These are phyloP conservation scores for Coranthus polyacanthus DNA, from an alignment of 2,797 vertebrate species.

Conservation along the genomic window DNA sequence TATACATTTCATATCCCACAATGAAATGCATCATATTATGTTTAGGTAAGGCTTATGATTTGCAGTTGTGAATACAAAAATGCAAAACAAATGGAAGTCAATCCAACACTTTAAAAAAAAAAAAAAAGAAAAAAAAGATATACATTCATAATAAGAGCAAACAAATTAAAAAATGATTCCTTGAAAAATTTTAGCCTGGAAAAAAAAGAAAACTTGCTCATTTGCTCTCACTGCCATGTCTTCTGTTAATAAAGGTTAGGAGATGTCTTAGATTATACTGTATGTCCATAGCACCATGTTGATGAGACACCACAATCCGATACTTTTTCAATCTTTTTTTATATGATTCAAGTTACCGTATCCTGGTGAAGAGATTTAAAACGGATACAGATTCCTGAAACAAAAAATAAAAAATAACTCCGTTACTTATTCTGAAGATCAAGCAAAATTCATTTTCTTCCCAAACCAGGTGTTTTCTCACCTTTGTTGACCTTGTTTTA, in stretches of 20 bases:
- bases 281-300: conserved; percentile 49
- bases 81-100: conserved; percentile 47
- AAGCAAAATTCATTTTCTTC: conserved; percentile 76
- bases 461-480: conserved; percentile 43
- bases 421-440: conserved; percentile 84
- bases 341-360: conserved; percentile 81
- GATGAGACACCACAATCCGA: conserved; percentile 13
- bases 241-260: conserved; percentile 24
- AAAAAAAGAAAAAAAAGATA: conserved; percentile 29
- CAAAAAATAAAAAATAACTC: conserved; percentile 18
- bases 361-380: conserved; percentile 93
- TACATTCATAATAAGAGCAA: conserved; percentile 43
- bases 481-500: conserved; percentile 96
- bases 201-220: conserved; percentile 18
- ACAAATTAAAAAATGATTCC: conserved; percentile 21
- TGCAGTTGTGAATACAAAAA: conserved; percentile 51
- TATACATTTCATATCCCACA: conserved; percentile 32
- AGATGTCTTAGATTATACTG: conserved; percentile 19
- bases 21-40: conserved; percentile 35
- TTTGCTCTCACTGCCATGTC: conserved; percentile 22
- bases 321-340: conserved; percentile 24
- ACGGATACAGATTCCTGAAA: conserved; percentile 92
- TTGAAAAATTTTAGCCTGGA: conserved; percentile 16
- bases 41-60: conserved; percentile 49
- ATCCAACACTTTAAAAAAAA: conserved; percentile 33